Evolutionary conservation across 2,797 vertebrate species (phyloP).

Genomic region (Malacoctenus gilli): DNA sequence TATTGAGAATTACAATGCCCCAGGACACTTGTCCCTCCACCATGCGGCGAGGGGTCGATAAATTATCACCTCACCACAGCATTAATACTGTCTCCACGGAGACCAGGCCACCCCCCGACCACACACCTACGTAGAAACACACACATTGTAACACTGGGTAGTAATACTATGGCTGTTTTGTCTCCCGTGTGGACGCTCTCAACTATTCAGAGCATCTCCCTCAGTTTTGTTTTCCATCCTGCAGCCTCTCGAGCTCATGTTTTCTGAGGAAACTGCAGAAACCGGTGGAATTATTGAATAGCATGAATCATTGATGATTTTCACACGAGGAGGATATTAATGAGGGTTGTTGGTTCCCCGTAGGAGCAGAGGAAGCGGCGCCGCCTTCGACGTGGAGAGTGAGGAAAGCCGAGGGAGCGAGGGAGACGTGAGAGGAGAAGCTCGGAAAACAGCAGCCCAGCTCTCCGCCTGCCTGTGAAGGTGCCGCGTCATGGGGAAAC

Average conservation of each 20-base stretch:
- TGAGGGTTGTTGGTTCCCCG: constrained; percentile 60
- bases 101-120: constrained; percentile 40
- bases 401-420: constrained; percentile 9
- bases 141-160: constrained; percentile 24
- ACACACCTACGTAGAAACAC: constrained; percentile 17
- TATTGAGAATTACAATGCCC: constrained; percentile 61
- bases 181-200: constrained; percentile 16
- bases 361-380: constrained; percentile 63
- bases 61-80: constrained; percentile 56
- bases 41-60: constrained; percentile 59
- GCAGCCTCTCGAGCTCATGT: constrained; percentile 26
- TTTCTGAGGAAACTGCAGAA: constrained; percentile 34
- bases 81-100: constrained; percentile 68
- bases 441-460: constrained; percentile 27
- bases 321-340: constrained; percentile 64
- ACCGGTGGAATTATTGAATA: constrained; percentile 52
- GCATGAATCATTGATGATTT: constrained; percentile 69
- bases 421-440: constrained; percentile 39
- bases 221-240: constrained; percentile 6
- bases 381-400: constrained; percentile 38
- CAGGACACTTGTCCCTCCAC: constrained; percentile 51
- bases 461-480: constrained; percentile 15
- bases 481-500: constrained; percentile 81
- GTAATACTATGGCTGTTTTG: constrained; percentile 13
- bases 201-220: constrained; percentile 15